These are phyloP conservation scores for Tetranychus cinnabarinus DNA, from an alignment of 1,140 invertebrate genomes.

Conservation along the genomic window DNA sequence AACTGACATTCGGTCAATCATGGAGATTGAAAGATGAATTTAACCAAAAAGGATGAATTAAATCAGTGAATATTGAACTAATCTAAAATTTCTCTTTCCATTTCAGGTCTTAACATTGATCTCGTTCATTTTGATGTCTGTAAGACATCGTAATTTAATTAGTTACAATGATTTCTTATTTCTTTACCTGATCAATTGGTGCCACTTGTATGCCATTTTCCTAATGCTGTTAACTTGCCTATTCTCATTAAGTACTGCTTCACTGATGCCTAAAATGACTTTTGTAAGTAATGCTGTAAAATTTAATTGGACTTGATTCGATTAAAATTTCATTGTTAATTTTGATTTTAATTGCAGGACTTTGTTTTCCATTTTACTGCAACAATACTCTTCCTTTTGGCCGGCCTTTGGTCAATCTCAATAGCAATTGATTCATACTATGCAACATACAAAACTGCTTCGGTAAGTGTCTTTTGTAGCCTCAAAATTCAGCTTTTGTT, in stretches of 20 bases:
- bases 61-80: too few relatives aligned
- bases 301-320: too few relatives aligned
- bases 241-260: constrained; percentile 7
- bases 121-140: constrained; percentile 1
- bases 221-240: constrained; percentile 5
- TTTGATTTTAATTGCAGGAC: background rate
- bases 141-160: background rate
- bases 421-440: background rate
- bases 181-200: background rate
- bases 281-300: constrained; percentile 1
- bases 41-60: too few relatives aligned
- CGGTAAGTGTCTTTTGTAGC: too few relatives aligned
- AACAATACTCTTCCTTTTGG: constrained; percentile 1
- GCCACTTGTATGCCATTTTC: constrained; percentile 2
- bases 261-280: constrained; percentile 4
- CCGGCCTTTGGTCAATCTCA: background rate
- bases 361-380: constrained; percentile 5
- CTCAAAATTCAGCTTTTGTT: too few relatives aligned
- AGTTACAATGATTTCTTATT: background rate
- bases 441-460: too few relatives aligned
- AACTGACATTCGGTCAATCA: too few relatives aligned
- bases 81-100: too few relatives aligned
- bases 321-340: too few relatives aligned
- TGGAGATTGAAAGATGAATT: too few relatives aligned
- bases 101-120: constrained; percentile 3